A percentile compares a stretch with the other conserved stretches of the same genome.
Evolutionary conservation across 2,888 invertebrate species (phyloP).

Genomic region (Xestia rhomboidea): DNA sequence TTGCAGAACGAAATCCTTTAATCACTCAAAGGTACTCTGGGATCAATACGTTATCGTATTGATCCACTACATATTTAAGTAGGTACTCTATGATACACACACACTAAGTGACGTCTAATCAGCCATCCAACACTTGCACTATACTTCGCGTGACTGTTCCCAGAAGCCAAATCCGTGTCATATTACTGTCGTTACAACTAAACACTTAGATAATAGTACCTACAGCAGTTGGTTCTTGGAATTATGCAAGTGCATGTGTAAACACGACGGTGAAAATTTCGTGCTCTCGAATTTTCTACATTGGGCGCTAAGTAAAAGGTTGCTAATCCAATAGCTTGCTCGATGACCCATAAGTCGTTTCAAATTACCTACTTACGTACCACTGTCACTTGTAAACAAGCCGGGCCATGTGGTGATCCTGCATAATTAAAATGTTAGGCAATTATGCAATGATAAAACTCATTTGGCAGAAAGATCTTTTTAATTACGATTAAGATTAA

Average conservation of each 20-base stretch:
- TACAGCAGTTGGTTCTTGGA: constrained; percentile 1
- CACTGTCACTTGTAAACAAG: background rate
- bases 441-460: background rate
- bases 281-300: background rate
- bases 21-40: background rate
- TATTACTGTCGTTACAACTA: constrained; percentile 8
- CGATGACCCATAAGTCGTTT: too few relatives aligned
- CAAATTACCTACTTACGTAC: too few relatives aligned
- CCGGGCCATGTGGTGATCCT: constrained; percentile 16
- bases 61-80: background rate
- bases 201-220: background rate
- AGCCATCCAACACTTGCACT: background rate
- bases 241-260: background rate
- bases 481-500: background rate
- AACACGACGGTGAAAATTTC: background rate
- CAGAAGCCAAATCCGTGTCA: background rate
- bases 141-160: constrained; percentile 5
- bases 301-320: background rate
- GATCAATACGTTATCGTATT: background rate
- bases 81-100: background rate
- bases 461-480: background rate
- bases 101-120: background rate
- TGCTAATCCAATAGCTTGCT: background rate
- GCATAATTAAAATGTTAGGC: background rate
- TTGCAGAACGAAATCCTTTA: background rate